phyloP scores from a whole-genome alignment of 2,797 vertebrate genomes.

The Capromys pilorides region DNA sequence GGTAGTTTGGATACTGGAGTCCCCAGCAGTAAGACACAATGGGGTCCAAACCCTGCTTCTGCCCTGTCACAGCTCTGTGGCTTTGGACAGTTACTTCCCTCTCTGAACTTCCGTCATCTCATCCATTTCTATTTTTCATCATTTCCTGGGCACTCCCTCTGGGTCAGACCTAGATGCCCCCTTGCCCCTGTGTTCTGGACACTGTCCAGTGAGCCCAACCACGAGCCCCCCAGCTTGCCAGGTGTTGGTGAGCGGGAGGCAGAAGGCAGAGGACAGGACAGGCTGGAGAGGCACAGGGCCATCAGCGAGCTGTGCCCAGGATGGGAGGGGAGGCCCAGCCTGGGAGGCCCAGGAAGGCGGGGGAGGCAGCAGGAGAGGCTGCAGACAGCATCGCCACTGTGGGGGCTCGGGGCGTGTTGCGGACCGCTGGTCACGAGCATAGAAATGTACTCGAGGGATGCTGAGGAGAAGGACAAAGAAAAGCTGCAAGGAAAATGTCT shows the following conservation, averaged over 20 bases:
- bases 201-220: neutral
- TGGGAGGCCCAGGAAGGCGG: neutral
- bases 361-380: fast-evolving
- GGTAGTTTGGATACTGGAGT: neutral
- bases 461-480: neutral
- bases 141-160: neutral
- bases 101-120: neutral
- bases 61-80: neutral
- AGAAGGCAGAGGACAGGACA: neutral
- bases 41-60: neutral
- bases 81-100: neutral
- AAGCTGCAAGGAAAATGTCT: neutral
- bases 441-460: too few relatives aligned
- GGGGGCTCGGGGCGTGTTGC: fast-evolving
- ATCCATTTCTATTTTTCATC: neutral
- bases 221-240: fast-evolving
- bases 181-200: neutral
- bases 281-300: neutral
- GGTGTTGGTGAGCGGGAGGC: neutral
- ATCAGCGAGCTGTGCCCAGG: neutral
- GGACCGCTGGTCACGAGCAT: fast-evolving
- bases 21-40: neutral
- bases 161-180: fast-evolving
- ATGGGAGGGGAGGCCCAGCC: neutral
- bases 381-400: fast-evolving